Percentiles rank a stretch among this genome's conserved stretches.
Conservation (phyloP, 1,140 invertebrate genomes). For the Eupristina koningsbergeri region DNA sequence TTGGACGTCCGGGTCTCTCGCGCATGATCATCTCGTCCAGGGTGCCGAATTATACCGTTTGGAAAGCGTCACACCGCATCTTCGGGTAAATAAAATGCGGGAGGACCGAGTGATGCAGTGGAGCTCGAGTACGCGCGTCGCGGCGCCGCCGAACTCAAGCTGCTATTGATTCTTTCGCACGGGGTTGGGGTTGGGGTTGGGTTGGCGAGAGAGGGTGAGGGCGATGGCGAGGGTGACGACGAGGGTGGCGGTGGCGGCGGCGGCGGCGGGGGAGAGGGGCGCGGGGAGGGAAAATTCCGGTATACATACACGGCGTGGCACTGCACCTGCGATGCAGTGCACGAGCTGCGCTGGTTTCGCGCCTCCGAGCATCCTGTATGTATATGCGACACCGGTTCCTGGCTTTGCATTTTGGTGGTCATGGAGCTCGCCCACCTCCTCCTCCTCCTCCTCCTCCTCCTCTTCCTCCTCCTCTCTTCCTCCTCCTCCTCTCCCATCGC, state of each 20-base stretch:
- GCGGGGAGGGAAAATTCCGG: not conserved
- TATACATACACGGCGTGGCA: not conserved
- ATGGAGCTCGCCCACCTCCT: not conserved
- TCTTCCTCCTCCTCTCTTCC: not conserved
- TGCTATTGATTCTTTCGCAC: slow-evolving; percentile 47
- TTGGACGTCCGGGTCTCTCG: no score
- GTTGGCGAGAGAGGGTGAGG: not conserved
- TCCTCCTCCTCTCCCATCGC: no score
- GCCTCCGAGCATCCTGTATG: not conserved
- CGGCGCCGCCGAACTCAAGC: slow-evolving; percentile 36
- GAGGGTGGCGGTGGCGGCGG: not conserved
- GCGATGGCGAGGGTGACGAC: not conserved
- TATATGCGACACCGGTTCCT: not conserved
- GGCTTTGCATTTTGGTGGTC: not conserved
- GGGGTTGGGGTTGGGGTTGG: not conserved
- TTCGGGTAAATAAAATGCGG: no score
- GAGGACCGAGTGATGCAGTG: not conserved
- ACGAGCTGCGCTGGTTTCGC: not conserved
- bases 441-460: no score
- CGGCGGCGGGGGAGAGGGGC: not conserved
- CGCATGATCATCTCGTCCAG: no score
- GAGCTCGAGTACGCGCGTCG: slow-evolving; percentile 20
- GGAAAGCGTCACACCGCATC: no score
- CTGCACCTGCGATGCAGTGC: slow-evolving; percentile 28
- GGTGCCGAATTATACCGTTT: no score